Evolutionary conservation across 1,140 invertebrate genomes (phyloP).

Genomic region (Teleopsis dalmanni): DNA sequence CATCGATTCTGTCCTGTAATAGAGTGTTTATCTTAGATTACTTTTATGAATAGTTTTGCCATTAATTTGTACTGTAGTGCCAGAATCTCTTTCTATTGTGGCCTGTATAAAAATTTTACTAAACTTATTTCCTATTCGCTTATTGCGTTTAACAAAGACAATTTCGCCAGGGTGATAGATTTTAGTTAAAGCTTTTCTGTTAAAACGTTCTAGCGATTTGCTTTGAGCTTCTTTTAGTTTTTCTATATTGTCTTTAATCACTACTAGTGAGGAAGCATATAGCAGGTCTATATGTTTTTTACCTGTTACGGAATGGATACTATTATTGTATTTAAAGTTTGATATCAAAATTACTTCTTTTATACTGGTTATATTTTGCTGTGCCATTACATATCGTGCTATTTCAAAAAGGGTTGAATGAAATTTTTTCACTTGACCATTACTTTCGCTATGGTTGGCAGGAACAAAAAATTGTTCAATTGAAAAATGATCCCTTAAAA

Average conservation of each 20-base stretch:
- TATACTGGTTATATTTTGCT: conserved; percentile 1
- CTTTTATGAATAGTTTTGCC: conserved; percentile 7
- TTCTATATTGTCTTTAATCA: neutral
- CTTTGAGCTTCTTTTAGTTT: neutral
- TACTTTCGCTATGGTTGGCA: neutral
- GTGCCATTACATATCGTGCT: conserved; percentile 2
- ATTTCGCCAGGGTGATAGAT: neutral
- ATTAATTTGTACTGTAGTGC: neutral
- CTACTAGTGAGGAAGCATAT: neutral
- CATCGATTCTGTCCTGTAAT: too few relatives aligned
- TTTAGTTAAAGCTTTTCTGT: neutral
- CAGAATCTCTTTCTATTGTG: neutral
- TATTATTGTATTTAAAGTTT: conserved; percentile 6
- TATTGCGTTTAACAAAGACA: conserved; percentile 5
- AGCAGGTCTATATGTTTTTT: neutral
- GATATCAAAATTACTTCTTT: conserved; percentile 1
- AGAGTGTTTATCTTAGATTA: conserved; percentile 6
- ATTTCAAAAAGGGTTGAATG: neutral
- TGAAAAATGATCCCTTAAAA: neutral
- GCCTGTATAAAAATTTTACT: conserved; percentile 2
- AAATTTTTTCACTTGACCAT: conserved; percentile 5
- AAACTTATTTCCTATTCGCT: conserved; percentile 9
- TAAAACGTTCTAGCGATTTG: neutral
- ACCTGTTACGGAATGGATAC: conserved; percentile 5
- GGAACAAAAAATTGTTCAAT: conserved; percentile 6